A percentile compares a stretch with the other conserved stretches of the same genome.
Evolutionary conservation across 2,113 vertebrate species (phyloP).

Genomic region (Trogon surrucura): DNA sequence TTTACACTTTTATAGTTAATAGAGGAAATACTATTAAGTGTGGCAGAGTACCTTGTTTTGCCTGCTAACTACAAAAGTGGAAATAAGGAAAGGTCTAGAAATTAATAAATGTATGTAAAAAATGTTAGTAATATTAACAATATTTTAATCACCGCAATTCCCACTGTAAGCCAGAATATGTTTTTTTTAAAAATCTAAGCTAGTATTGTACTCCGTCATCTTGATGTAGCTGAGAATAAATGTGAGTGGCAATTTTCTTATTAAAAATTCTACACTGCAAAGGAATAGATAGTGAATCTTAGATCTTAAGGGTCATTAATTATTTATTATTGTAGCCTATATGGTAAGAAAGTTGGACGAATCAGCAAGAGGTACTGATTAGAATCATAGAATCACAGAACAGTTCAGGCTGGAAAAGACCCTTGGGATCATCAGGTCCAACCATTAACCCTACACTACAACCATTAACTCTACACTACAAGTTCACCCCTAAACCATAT

Average conservation of each 20-base stretch:
- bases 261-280: not conserved
- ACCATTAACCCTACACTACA: too few species aligned
- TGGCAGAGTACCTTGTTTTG: not conserved
- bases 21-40: not conserved
- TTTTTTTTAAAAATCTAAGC: not conserved
- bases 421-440: too few species aligned
- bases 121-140: not conserved
- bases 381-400: not conserved
- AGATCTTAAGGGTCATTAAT: not conserved
- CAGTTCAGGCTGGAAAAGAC: too few species aligned
- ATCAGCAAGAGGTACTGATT: not conserved
- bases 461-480: too few species aligned
- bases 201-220: not conserved
- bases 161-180: not conserved
- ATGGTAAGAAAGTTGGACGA: not conserved
- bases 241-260: not conserved
- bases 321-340: not conserved
- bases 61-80: not conserved
- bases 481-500: too few species aligned
- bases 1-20: not conserved
- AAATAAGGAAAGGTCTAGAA: not conserved
- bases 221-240: not conserved
- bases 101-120: not conserved
- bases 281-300: not conserved
- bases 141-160: not conserved